Evolutionary conservation across 2,888 invertebrate genomes (phyloP), one percentile per base, ranked within the genome.

Genomic region (Lordiphosa fenestrarum): DNA sequence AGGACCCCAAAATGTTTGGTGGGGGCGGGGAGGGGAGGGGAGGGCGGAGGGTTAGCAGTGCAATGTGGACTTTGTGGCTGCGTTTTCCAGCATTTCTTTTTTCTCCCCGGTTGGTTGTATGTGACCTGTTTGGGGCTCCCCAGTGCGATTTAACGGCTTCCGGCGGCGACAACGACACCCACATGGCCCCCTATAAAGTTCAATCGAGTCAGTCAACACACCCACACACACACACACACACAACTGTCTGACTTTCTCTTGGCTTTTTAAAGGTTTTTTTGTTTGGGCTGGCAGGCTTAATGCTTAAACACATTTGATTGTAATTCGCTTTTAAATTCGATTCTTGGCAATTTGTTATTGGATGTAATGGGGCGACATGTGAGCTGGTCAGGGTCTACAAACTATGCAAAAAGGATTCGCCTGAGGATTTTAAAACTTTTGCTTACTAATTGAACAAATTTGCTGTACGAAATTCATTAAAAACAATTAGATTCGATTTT

Each of bases 261-360:
- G 13, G 19, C 19, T 19, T 19, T 19, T 19, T 19, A 4, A 19
- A 19, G 33, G 59, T 61, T 53, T 53, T 53, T 53, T 53, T 54
- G 38, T 13, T n/a, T 6, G 25, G 25, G 2, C 6, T 25, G 63
- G 75, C 67, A 71, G 74, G 84, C 84, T 78, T 82, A 73, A 64
- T 77, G 69, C 82, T 77, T 78, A 81, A 78, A 84, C 76, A 83
- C 84, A 83, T 78, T 78, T 82, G 78, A 78, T 78, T 84, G 78
- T 78, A 84, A 78, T 84, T 73, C 84, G 84, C 82, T 78, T 84
- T 78, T 84, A 78, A 84, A 82, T 75, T 77, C 84, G 69, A 73
- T 77, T 74, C 74, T 62, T 71, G 75, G 70, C 68, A 82, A 84
- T 80, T 84, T 77, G 84, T 80, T 80, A 78, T 84, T 82, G 80